phyloP scores from a whole-genome alignment of 2,113 vertebrate genomes.

The Chlorodrepanis virens region DNA sequence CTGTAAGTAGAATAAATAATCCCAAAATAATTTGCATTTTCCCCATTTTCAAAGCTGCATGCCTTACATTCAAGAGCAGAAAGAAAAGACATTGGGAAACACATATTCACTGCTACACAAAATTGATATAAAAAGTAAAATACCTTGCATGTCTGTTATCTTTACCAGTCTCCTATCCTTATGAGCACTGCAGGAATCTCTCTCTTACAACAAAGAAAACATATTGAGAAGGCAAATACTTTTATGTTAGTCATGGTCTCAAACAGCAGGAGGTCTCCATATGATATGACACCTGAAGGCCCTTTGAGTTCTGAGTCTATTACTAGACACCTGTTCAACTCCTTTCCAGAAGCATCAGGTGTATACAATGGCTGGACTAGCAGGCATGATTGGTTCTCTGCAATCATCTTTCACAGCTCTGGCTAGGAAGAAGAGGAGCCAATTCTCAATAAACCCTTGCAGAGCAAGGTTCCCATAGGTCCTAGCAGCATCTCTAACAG shows the following conservation, averaged over 20 bases:
- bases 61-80: neutral
- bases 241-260: conserved; percentile 22
- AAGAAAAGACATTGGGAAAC: neutral
- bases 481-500: neutral
- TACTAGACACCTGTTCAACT: conserved; percentile 34
- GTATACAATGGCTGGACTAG: conserved; percentile 27
- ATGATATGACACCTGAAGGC: neutral
- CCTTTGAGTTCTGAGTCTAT: conserved; percentile 47
- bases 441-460: conserved; percentile 16
- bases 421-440: conserved; percentile 15
- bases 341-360: conserved; percentile 17
- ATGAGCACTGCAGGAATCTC: conserved; percentile 28
- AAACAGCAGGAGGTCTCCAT: conserved; percentile 41
- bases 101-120: neutral
- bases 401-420: conserved; percentile 30
- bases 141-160: neutral
- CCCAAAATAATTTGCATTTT: neutral
- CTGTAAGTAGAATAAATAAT: neutral
- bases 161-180: conserved; percentile 9
- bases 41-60: neutral
- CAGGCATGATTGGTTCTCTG: conserved; percentile 2
- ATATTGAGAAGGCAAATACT: conserved; percentile 51
- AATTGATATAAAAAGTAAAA: neutral
- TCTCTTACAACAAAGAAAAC: conserved; percentile 39
- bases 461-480: conserved; percentile 25